Evolutionary conservation across 2,888 invertebrate genomes (phyloP), one percentile per base, ranked within the genome.

Genomic region (Drosophila nr. perissopoda): DNA sequence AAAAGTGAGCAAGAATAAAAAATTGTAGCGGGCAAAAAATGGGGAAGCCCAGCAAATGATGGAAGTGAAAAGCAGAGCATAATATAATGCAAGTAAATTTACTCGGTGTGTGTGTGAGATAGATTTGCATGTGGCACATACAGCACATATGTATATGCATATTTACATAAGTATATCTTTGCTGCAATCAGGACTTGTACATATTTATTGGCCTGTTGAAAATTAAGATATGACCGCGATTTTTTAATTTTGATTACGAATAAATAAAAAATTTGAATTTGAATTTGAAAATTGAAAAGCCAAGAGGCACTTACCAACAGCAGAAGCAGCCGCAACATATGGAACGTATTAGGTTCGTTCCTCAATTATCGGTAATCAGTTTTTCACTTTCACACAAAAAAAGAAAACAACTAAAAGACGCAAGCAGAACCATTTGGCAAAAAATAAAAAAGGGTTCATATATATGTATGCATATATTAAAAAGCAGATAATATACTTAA

Each of bases 1-100:
- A 81, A 83, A 88, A 86, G 87, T 80, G 80, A 76, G 76, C 73
- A 82, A 61, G 51, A 51, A 72, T 70, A 78, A 81, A 82, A 88
- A 86, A 86, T 79, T 56, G 71, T 82, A 72, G 80, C 65, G 56
- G 59, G 33, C 40, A 57, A 56, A 54, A 75, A 21, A 5, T 21
- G 54, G 45, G 58, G 63, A 64, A 80, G 58, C 38, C 6, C n/a
- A 62, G 64, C 83, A 77, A 80, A 78, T 81, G 71, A 77, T 80
- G 73, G 48, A 72, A 78, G 59, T 72, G 40, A 58, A 51, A 31
- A 29, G 42, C 40, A 29, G 27, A 53, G 45, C 52, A 69, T 71
- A 71, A 63, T 61, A 61, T 62, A 73, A 64, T 40, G 27, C 18
- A 57, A 53, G 36, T 45, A 42, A 40, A 56, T 58, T 57, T 38